Conservation (phyloP, 1,140 invertebrate genomes). For the Dufourea novaeangliae region DNA sequence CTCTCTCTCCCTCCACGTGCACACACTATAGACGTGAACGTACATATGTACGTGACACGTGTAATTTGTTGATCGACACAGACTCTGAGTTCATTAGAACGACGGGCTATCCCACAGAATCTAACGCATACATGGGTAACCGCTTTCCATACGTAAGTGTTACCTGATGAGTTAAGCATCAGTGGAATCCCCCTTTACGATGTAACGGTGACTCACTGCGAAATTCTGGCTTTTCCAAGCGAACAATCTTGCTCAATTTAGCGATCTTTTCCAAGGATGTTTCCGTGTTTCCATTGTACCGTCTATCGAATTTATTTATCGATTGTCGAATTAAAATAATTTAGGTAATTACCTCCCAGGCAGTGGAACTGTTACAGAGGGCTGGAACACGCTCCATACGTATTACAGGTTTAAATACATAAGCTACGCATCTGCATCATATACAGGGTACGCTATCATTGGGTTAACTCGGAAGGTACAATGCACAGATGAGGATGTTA, state of each 20-base stretch:
- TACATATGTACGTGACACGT: constrained; percentile 3
- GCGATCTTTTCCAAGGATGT: too few species aligned
- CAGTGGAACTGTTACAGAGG: constrained; percentile 3
- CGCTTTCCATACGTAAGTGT: background rate
- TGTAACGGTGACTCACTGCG: background rate
- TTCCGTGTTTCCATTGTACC: background rate
- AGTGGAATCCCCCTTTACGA: background rate
- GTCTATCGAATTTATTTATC: too few species aligned
- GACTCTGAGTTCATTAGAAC: constrained; percentile 31
- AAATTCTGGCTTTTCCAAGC: background rate
- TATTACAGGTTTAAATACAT: constrained; percentile 54
- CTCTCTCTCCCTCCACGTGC: background rate
- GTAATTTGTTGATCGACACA: constrained; percentile 51
- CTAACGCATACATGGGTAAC: background rate
- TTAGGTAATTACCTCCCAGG: too few species aligned
- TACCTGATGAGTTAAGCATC: background rate
- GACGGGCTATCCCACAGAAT: constrained; percentile 13
- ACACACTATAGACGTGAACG: background rate
- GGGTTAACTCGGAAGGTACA: constrained; percentile 65
- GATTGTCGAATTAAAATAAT: too few species aligned
- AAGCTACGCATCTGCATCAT: constrained; percentile 47
- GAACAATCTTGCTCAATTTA: too few species aligned
- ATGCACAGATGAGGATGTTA: constrained; percentile 77
- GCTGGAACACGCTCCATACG: background rate
- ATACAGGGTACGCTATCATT: constrained; percentile 47